Base-by-base conservation (phyloP, 2,888 invertebrate genomes). In the Smittia aterrima region DNA sequence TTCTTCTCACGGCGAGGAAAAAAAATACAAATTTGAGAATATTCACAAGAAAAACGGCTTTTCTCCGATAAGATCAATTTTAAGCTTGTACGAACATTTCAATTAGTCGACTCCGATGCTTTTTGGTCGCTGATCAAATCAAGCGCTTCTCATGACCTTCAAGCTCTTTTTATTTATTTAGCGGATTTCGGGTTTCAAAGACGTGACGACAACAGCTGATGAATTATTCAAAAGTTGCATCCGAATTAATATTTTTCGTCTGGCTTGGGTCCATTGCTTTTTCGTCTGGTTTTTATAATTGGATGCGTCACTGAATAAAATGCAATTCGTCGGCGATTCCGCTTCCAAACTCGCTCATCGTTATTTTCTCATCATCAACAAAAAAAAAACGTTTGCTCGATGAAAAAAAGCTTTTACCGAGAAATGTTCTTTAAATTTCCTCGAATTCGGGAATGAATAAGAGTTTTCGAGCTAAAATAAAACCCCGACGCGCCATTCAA, bases 171-270 rank as follows among this genome's bases (percentile, higher is more conserved):
- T 58, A 13, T 47, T 47, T 16, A 4, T 58, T 58, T 58, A n/a
- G 58, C 58, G 6, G n/a, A 58, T 58, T 58, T 20, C 3, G 22
- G 47, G 16, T 47, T 4, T 3, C 7, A 13, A n/a, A 58, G 22
- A 58, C 25, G 24, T 18, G 27, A 16, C n/a, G 53, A 67, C 70
- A 41, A 70, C 70, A 70, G 70, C 70, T 70, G 70, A 70, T 70
- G 70, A 70, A 70, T 70, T 47, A 70, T 70, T 70, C 70, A 70
- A 70, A 1, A 70, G 32, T 41, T 68, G 24, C 66, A 66, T 18
- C n/a, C 22, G 22, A 58, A 18, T 58, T 58, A 9, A 9, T 20
- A 13, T 58, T 7, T 18, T 58, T n/a, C n/a, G n/a, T n/a, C n/a
- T n/a, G n/a, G 58, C 18, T 18, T 58, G 58, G 20, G 58, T 58